phyloP scores from a whole-genome alignment of 2,888 invertebrate genomes.

The Acutogordius australiensis region DNA sequence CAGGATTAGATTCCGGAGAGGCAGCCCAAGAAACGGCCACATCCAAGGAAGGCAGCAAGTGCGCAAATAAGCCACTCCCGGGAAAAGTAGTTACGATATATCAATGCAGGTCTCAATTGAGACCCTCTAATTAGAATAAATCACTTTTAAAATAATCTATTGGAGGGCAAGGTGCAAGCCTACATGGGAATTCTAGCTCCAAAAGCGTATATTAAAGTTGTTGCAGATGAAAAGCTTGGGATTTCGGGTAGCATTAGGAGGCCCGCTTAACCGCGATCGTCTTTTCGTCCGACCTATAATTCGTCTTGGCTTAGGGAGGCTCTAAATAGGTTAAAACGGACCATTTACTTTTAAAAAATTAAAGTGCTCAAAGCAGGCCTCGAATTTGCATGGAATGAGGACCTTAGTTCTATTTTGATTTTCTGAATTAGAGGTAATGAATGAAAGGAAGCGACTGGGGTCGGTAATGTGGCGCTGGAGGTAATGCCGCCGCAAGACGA shows the following conservation, averaged over 20 bases:
- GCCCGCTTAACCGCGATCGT: too few species aligned
- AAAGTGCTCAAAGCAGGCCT: conserved; percentile 36
- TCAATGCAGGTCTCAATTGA: conserved; percentile 26
- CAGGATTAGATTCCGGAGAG: too few species aligned
- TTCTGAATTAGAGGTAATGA: conserved; percentile 34
- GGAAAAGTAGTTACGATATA: conserved; percentile 33
- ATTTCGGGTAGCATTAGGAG: too few species aligned
- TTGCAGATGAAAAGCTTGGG: conserved; percentile 36
- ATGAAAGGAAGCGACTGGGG: conserved; percentile 35
- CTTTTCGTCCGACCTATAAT: too few species aligned
- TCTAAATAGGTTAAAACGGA: conserved; percentile 27
- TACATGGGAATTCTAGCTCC: too few species aligned
- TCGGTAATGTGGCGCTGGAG: too few species aligned
- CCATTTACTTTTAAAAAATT: conserved; percentile 38
- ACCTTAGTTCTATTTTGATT: too few species aligned
- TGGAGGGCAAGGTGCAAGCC: conserved; percentile 40
- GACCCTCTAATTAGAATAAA: conserved; percentile 23
- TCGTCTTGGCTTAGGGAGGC: too few species aligned
- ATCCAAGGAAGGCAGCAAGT: conserved; percentile 41
- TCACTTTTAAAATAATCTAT: conserved; percentile 32
- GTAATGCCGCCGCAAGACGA: conserved; percentile 33
- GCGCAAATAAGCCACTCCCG: conserved; percentile 36
- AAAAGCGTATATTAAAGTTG: too few species aligned
- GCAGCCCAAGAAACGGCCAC: conserved; percentile 40
- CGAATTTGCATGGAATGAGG: too few species aligned